Conservation (phyloP, 2,113 vertebrate genomes). For the Sigmodon hispidus region DNA sequence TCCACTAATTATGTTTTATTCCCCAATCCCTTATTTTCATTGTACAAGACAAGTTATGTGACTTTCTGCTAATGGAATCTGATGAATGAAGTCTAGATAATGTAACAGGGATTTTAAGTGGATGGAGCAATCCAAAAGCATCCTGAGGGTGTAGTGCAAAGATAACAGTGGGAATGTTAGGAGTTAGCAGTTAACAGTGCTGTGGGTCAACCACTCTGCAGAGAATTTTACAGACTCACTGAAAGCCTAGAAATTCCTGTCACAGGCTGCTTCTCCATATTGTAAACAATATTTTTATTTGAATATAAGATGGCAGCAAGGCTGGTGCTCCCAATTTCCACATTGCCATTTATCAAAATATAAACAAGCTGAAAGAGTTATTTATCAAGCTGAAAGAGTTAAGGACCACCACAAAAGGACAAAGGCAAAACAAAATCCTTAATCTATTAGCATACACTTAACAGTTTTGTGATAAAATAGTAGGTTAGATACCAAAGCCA, state of each 20-base stretch:
- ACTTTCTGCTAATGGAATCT: slow-evolving; percentile 30
- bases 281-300: not conserved
- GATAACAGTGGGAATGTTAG: not conserved
- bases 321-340: not conserved
- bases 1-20: slow-evolving; percentile 22
- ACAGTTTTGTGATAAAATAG: not conserved
- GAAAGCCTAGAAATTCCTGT: not conserved
- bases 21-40: not conserved
- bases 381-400: not conserved
- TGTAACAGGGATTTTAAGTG: not conserved
- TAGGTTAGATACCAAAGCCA: not conserved
- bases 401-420: not conserved
- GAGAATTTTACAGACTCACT: not conserved
- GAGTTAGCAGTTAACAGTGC: not conserved
- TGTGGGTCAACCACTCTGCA: not conserved
- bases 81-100: not conserved
- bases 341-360: not conserved
- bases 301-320: not conserved
- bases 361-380: not conserved
- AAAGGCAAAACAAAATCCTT: not conserved
- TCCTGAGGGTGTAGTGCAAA: not conserved
- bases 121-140: not conserved
- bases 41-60: not conserved
- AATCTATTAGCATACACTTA: not conserved
- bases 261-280: not conserved